Conservation (phyloP, 2,888 invertebrate species). For the Temnothorax rugatulus region DNA sequence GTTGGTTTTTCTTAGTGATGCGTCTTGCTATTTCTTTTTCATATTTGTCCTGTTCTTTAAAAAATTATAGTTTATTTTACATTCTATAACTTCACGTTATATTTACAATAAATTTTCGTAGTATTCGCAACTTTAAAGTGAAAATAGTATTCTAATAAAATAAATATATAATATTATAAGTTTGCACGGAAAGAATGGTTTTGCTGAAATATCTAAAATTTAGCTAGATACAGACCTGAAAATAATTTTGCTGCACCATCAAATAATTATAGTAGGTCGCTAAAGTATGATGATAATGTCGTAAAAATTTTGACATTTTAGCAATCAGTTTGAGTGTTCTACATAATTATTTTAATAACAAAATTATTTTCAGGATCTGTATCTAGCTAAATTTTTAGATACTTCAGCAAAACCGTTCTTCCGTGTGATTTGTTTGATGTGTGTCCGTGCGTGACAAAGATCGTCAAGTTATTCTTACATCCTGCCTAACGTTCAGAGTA, state of each 20-base stretch:
- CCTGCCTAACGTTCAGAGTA: conserved; percentile 3
- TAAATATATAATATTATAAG: not conserved
- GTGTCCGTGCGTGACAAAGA: not conserved
- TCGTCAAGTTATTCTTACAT: not conserved
- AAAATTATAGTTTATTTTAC: not conserved
- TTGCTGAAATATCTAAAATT: too few species aligned
- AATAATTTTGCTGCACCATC: too few species aligned
- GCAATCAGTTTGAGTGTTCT: too few species aligned
- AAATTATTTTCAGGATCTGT: too few species aligned
- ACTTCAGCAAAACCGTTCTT: too few species aligned
- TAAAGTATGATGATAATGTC: too few species aligned
- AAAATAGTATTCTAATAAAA: not conserved
- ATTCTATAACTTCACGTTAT: not conserved
- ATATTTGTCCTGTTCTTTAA: not conserved
- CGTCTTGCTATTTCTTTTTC: not conserved
- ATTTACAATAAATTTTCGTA: not conserved
- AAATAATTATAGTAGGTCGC: too few species aligned
- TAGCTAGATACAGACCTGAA: too few species aligned
- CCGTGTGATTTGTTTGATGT: not conserved
- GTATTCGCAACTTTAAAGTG: not conserved
- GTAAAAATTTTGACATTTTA: too few species aligned
- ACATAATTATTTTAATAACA: too few species aligned
- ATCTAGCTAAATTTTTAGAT: too few species aligned
- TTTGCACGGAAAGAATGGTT: not conserved
- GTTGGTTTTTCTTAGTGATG: conserved; percentile 8